A percentile compares a stretch with the other conserved stretches of the same genome.
Conservation (phyloP, 2,888 invertebrate genomes). For the Drosophila robusta region DNA sequence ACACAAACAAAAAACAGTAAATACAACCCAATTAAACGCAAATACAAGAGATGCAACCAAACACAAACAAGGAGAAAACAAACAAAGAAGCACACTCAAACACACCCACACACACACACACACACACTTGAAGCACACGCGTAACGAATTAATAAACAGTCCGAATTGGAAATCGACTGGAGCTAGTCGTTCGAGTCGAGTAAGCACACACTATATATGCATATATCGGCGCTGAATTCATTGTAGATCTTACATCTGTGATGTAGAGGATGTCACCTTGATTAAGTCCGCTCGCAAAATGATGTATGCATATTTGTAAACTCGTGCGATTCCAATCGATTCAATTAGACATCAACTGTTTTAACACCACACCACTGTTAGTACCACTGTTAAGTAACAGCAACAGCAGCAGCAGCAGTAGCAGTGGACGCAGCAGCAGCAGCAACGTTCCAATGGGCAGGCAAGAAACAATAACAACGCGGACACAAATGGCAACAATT, state of each 20-base stretch:
- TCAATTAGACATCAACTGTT: conserved; percentile 8
- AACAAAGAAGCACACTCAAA: conserved; percentile 3
- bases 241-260: conserved; percentile 6
- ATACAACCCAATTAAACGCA: conserved; percentile 10
- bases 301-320: conserved; percentile 23
- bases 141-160: conserved; percentile 19
- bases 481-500: conserved; percentile 53
- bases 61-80: conserved; percentile 8
- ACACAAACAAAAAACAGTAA: conserved; percentile 4
- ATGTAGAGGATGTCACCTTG: conserved; percentile 14
- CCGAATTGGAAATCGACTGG: conserved; percentile 23
- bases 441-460: conserved; percentile 8
- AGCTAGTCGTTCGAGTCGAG: conserved; percentile 13
- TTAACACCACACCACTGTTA: conserved; percentile 7
- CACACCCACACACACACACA: conserved; percentile 6
- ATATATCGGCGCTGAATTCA: conserved; percentile 3
- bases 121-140: conserved; percentile 9
- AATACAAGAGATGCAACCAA: conserved; percentile 13
- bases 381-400: conserved; percentile 6
- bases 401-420: conserved; percentile 1
- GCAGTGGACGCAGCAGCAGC: conserved; percentile 4
- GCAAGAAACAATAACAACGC: conserved; percentile 32
- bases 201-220: conserved; percentile 4
- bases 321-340: conserved; percentile 35
- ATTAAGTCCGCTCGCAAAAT: neutral